These are phyloP conservation scores for Eristalis tenax DNA, from an alignment of 2,888 invertebrate genomes.

Conservation along the genomic window DNA sequence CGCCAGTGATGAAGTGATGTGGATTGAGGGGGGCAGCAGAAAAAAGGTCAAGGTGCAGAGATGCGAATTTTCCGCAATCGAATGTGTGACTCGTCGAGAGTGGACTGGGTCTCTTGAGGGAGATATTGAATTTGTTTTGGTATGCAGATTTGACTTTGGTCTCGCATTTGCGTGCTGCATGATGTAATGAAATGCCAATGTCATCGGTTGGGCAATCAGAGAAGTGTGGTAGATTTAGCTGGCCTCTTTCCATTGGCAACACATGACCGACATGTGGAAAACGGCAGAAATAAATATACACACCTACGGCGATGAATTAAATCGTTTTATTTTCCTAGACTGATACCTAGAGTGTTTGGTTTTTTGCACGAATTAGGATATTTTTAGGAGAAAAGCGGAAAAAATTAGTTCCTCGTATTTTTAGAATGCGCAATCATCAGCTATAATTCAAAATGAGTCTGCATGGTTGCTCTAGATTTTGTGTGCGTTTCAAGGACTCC, in stretches of 20 bases:
- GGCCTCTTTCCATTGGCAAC: slow-evolving; percentile 12
- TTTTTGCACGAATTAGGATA: slow-evolving; percentile 3
- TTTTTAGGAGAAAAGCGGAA: background rate
- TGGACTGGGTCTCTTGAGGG: background rate
- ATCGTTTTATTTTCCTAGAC: background rate
- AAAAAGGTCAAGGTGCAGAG: slow-evolving; percentile 67
- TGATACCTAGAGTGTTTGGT: background rate
- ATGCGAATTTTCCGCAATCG: slow-evolving; percentile 58
- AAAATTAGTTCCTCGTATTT: background rate
- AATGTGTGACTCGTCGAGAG: background rate
- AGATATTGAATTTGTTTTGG: slow-evolving; percentile 30
- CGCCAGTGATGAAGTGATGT: too few relatives aligned
- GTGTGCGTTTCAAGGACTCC: background rate
- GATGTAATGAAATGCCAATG: slow-evolving; percentile 58
- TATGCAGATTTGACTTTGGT: slow-evolving; percentile 33
- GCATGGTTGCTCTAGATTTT: slow-evolving; percentile 1
- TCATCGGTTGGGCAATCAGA: slow-evolving; percentile 44
- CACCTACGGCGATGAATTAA: background rate
- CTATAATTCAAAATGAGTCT: background rate
- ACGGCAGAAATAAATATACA: background rate
- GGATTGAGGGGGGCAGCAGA: background rate
- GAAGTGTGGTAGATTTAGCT: slow-evolving; percentile 1
- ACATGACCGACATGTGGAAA: slow-evolving; percentile 22
- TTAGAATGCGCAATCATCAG: background rate
- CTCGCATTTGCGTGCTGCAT: background rate